Evolutionary conservation across 2,888 invertebrate genomes (phyloP).

Genomic region (Xanthia togata): DNA sequence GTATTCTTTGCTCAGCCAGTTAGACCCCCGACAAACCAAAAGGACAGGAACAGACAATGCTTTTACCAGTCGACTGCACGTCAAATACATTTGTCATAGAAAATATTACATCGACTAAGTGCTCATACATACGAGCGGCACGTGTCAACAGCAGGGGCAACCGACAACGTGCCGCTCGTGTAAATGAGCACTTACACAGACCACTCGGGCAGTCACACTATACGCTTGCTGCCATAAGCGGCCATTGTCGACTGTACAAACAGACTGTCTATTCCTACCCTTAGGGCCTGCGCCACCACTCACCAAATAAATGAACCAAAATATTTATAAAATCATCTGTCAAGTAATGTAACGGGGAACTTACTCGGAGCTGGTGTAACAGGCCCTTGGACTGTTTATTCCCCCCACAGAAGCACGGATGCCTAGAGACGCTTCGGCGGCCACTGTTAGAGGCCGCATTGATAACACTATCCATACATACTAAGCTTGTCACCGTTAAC

Average conservation of each 20-base stretch:
- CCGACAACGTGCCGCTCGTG: too few species aligned
- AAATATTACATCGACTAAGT: slow-evolving; percentile 16
- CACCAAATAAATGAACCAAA: not conserved
- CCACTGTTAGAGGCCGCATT: not conserved
- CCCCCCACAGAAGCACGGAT: not conserved
- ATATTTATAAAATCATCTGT: not conserved
- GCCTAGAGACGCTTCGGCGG: not conserved
- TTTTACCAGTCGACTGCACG: slow-evolving; percentile 14
- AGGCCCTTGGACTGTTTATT: not conserved
- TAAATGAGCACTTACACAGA: not conserved
- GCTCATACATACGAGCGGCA: not conserved
- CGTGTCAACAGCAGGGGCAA: too few species aligned
- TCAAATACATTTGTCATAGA: slow-evolving; percentile 31
- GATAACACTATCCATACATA: too few species aligned
- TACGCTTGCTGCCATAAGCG: not conserved
- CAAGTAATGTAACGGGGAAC: not conserved
- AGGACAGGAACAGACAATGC: slow-evolving; percentile 7
- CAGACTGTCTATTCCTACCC: slow-evolving; percentile 11
- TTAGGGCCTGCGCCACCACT: not conserved
- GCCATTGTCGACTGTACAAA: slow-evolving; percentile 1
- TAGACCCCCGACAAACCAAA: not conserved
- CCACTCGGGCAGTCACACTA: not conserved
- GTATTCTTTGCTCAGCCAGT: not conserved
- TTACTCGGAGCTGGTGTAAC: slow-evolving; percentile 10
- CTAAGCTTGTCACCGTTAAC: not conserved